phyloP scores from a whole-genome alignment of 2,888 invertebrate genomes.

The Cantharis lateralis region DNA sequence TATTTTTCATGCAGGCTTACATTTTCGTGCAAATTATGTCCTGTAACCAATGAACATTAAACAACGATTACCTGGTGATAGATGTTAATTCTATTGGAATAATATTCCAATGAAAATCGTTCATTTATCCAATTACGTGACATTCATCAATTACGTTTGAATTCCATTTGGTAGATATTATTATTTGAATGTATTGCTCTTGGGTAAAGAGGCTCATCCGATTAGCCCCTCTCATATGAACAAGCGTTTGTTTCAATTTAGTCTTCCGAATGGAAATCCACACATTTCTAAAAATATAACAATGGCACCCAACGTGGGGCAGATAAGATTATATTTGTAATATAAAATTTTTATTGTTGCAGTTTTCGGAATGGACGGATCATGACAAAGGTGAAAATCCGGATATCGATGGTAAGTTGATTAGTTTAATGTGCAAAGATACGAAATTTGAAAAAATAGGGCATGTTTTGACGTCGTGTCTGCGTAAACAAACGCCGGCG shows the following conservation, averaged over 20 bases:
- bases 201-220: not conserved
- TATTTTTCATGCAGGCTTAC: not conserved
- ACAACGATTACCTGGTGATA: not conserved
- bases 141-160: not conserved
- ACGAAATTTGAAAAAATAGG: not conserved
- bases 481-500: not conserved
- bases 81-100: not conserved
- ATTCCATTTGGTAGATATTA: not conserved
- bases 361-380: slow-evolving; percentile 65
- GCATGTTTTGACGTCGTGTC: not conserved
- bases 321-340: not conserved
- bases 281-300: not conserved
- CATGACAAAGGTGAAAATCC: slow-evolving; percentile 62
- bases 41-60: not conserved
- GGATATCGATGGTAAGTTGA: slow-evolving; percentile 60
- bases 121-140: not conserved
- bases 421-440: not conserved
- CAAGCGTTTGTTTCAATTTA: not conserved
- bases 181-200: not conserved
- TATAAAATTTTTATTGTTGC: slow-evolving; percentile 46
- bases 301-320: too few species aligned
- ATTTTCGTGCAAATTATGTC: not conserved
- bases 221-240: not conserved
- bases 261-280: not conserved
- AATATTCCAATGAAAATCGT: not conserved